Evolutionary conservation across 2,888 invertebrate genomes (phyloP).

Genomic region (Tinea trinotella): DNA sequence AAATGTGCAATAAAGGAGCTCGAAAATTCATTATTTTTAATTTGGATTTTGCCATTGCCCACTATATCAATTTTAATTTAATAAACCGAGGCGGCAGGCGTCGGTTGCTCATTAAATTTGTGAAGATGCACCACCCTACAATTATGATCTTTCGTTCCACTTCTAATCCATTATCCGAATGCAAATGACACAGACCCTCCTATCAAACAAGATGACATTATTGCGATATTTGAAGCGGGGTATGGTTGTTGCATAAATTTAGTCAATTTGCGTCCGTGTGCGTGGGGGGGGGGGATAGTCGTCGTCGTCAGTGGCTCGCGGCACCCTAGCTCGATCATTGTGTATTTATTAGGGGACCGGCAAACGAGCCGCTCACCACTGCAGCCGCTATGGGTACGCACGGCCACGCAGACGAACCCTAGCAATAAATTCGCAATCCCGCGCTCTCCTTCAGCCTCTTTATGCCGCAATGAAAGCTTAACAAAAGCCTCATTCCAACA

Average conservation of each 20-base stretch:
- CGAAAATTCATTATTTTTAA: neutral
- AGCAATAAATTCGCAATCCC: constrained; percentile 16
- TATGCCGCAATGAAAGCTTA: constrained; percentile 15
- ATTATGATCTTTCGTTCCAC: constrained; percentile 18
- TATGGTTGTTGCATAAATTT: constrained; percentile 63
- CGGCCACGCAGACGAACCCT: constrained; percentile 18
- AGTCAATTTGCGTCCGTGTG: constrained; percentile 58
- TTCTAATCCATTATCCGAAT: constrained; percentile 18
- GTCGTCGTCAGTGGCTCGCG: neutral
- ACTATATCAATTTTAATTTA: constrained; percentile 12
- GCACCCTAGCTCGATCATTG: constrained; percentile 15
- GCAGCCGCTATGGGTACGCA: constrained; percentile 19
- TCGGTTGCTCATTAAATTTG: constrained; percentile 12
- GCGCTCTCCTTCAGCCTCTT: constrained; percentile 15
- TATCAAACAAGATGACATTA: constrained; percentile 42
- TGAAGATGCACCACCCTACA: constrained; percentile 16
- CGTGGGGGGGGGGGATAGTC: constrained; percentile 2
- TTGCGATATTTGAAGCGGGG: constrained; percentile 37
- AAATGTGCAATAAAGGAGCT: neutral
- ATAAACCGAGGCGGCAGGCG: constrained; percentile 8
- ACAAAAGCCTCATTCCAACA: constrained; percentile 5
- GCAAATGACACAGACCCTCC: constrained; percentile 16
- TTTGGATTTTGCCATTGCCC: constrained; percentile 1
- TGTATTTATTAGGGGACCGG: constrained; percentile 16
- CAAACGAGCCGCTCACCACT: constrained; percentile 19